Evolutionary conservation across 2,113 vertebrate species (phyloP), one percentile per base, ranked within the genome.

Genomic region (Neopipo cinnamomea): DNA sequence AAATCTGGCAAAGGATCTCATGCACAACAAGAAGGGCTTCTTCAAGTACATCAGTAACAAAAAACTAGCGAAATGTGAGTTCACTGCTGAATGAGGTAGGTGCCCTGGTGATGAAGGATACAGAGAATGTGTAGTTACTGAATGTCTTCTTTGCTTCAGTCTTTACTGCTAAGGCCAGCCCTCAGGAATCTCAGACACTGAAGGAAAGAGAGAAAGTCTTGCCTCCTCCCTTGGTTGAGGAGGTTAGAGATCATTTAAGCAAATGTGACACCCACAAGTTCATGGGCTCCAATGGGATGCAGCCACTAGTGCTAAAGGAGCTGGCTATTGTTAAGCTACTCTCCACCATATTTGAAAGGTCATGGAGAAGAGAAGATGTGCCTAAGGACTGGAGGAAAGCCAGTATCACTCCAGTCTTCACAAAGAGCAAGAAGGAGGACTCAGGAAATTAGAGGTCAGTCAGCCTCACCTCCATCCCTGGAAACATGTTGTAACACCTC

Each of bases 261-360:
- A 46, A 89, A 52, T 12, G 3, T 46, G 10, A 39, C 35, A n/a
- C 19, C 37, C 39, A 30, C 33, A 74, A 39, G 61, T 46, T 14
- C 11, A 19, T 11, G 18, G 18, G 42, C 22, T 59, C 52, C 0
- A 0, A 39, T 24, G 46, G 10, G 6, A 6, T 39, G 44, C 18
- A 52, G 59, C 44, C 18, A 11, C 33, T 28, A 27, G 33, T 44
- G 18, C 61, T n/a, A 20, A 67, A 53, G 61, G 52, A 89, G 39
- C 28, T 52, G 87, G 28, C 5, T 52, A 11, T 39, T 73, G 9
- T 8, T 52, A 19, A 11, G 46, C 15, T 52, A 17, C 28, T 52
- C 5, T 66, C 44, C 46, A 39, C 37, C 30, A 30, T 12, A 22
- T 44, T 58, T 59, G 37, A 30, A 39, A 28, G 33, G 15, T 52